A percentile compares a stretch with the other conserved stretches of the same genome.
Evolutionary conservation across 2,113 vertebrate species (phyloP).

Genomic region (Dromiciops gliroides): DNA sequence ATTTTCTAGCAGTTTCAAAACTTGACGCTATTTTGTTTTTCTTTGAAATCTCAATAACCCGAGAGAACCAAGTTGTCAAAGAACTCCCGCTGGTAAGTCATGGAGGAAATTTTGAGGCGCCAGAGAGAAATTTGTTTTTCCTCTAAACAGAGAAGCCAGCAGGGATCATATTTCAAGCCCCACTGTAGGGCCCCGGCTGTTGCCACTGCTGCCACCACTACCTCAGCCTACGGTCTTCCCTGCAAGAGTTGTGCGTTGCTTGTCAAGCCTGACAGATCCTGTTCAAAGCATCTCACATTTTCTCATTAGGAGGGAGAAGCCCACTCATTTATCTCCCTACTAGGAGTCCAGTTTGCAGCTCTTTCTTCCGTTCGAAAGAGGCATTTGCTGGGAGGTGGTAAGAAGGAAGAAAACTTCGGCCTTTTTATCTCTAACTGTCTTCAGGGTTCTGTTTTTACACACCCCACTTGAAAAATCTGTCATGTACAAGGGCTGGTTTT

Average conservation of each 20-base stretch:
- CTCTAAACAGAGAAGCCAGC: constrained; percentile 48
- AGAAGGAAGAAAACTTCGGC: constrained; percentile 47
- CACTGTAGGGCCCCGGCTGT: not conserved
- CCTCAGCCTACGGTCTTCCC: not conserved
- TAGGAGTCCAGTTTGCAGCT: constrained; percentile 12
- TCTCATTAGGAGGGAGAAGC: constrained; percentile 48
- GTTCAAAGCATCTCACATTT: constrained; percentile 44
- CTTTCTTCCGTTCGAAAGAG: constrained; percentile 46
- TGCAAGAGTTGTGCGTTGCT: not conserved
- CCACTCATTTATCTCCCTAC: constrained; percentile 33
- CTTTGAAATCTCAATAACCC: constrained; percentile 67
- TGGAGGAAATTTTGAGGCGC: constrained; percentile 62
- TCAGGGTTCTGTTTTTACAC: constrained; percentile 14
- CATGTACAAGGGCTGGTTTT: constrained; percentile 45
- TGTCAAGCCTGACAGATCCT: not conserved
- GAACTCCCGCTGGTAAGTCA: constrained; percentile 70
- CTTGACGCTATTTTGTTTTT: constrained; percentile 74
- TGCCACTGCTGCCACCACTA: not conserved
- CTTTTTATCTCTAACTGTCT: constrained; percentile 34
- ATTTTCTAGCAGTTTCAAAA: constrained; percentile 64
- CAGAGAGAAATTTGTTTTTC: constrained; percentile 66
- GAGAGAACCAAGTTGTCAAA: constrained; percentile 74
- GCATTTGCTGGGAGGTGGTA: constrained; percentile 35
- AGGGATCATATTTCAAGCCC: constrained; percentile 35
- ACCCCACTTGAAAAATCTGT: constrained; percentile 60